phyloP scores from a whole-genome alignment of 2,113 vertebrate genomes.

The Pseudopodoces humilis region DNA sequence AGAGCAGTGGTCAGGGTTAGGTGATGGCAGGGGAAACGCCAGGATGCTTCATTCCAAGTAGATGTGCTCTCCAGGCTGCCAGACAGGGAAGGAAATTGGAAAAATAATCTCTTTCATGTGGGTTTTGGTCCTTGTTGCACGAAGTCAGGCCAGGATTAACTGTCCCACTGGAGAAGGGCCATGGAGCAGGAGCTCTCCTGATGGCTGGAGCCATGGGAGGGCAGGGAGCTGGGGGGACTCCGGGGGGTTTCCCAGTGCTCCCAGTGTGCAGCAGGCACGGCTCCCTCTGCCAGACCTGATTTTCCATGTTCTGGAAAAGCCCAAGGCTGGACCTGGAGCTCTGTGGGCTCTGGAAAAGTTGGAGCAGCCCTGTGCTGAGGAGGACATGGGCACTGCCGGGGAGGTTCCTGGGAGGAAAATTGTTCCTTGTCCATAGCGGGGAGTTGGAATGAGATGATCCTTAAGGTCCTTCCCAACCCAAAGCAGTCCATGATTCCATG shows the following conservation, averaged over 20 bases:
- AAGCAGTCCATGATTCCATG: background rate
- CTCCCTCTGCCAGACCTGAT: background rate
- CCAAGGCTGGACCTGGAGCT: background rate
- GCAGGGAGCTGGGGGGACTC: background rate
- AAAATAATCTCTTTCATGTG: constrained; percentile 21
- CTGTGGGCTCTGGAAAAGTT: rapidly evolving
- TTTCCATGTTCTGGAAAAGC: background rate
- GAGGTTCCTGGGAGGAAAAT: background rate
- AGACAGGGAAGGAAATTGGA: background rate
- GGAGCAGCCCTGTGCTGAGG: background rate
- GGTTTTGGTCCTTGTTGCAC: background rate
- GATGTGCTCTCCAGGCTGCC: background rate
- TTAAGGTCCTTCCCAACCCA: background rate
- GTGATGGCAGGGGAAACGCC: background rate
- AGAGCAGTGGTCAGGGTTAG: background rate
- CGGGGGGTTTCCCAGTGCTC: rapidly evolving
- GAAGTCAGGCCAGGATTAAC: constrained; percentile 5
- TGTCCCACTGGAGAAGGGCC: constrained; percentile 10
- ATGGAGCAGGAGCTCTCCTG: background rate
- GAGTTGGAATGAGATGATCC: background rate
- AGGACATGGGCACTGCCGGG: rapidly evolving
- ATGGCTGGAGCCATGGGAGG: rapidly evolving
- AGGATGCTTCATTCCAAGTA: background rate
- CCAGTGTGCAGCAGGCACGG: background rate
- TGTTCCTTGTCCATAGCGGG: background rate